Conservation (phyloP, 2,797 vertebrate genomes). For the Erpetoichthys calabaricus region DNA sequence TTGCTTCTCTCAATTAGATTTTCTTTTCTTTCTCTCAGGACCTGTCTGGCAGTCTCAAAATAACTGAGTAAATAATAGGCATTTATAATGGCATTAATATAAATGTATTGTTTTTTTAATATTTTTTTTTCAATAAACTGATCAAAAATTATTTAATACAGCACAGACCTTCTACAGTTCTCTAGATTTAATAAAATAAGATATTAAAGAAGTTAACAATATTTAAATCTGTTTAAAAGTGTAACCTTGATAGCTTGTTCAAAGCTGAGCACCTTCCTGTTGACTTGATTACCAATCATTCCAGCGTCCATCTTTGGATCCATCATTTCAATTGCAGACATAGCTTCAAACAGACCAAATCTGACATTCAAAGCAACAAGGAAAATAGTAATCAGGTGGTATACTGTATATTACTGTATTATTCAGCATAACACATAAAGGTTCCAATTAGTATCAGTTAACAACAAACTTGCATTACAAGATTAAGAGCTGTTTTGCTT, state of each 20-base stretch:
- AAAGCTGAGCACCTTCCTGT: constrained; percentile 92
- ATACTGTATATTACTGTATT: background rate
- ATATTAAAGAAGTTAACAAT: background rate
- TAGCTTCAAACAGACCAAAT: constrained; percentile 96
- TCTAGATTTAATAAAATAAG: background rate
- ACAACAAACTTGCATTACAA: too few species aligned
- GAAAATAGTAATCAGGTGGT: background rate
- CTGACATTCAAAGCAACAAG: constrained; percentile 31
- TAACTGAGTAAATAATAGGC: too few species aligned
- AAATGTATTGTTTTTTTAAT: too few species aligned
- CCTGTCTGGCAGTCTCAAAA: too few species aligned
- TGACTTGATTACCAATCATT: constrained; percentile 98
- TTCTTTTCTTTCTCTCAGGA: too few species aligned
- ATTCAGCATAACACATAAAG: background rate
- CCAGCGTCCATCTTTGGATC: constrained; percentile 98
- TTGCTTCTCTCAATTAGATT: too few species aligned
- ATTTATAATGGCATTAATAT: too few species aligned
- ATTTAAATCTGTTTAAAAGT: background rate
- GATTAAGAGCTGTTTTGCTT: too few species aligned
- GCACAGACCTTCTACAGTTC: background rate
- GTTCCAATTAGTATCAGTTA: background rate
- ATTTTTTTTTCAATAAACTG: too few species aligned
- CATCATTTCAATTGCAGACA: constrained; percentile 99
- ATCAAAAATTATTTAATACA: too few species aligned
- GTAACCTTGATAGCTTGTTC: constrained; percentile 93